Evolutionary conservation across 2,888 invertebrate genomes (phyloP), one percentile per base, ranked within the genome.

Genomic region (Thecophora atra): DNA sequence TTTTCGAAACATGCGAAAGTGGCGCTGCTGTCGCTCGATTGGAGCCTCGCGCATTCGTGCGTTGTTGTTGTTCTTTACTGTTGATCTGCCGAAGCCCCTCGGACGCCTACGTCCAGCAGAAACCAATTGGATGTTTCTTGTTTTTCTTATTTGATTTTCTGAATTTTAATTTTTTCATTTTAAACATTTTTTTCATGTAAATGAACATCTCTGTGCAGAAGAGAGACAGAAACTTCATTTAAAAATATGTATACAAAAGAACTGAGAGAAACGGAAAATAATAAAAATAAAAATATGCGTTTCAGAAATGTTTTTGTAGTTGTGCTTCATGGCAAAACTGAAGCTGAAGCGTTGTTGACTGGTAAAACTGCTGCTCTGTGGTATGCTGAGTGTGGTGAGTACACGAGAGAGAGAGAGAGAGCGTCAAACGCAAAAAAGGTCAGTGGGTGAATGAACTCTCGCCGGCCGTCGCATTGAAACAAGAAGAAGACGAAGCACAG

Each of bases 381-480:
- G 6, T n/a, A 24, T 17, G n/a, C n/a, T 58, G 11, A 11, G 13
- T 47, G 47, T 11, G n/a, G 47, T 47, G 47, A 47, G n/a, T 47
- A 7, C 7, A 44, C 44, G 44, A 7, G 47, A 47, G 15, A 8
- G 37, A 37, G 37, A 8, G 37, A 37, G 15, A 8, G 24, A 15
- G 7, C 17, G 60, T n/a, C 5, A 13, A 21, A 30, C 24, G 62
- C 8, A 72, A 52, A 67, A 62, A 63, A 72, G 70, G 70, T 70
- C 70, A 70, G 21, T 52, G 70, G 70, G 47, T 70, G 62, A 70
- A 63, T 70, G 70, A 70, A 70, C 70, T 42, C 42, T 64, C 21
- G 64, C 19, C 28, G 30, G 19, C 26, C 37, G 62, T 62, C 19
- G 62, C 13, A 19, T 24, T 11, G 19, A 6, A 6, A 6, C 56